Conservation (phyloP, 2,113 vertebrate species). For the Salvelinus alpinus region DNA sequence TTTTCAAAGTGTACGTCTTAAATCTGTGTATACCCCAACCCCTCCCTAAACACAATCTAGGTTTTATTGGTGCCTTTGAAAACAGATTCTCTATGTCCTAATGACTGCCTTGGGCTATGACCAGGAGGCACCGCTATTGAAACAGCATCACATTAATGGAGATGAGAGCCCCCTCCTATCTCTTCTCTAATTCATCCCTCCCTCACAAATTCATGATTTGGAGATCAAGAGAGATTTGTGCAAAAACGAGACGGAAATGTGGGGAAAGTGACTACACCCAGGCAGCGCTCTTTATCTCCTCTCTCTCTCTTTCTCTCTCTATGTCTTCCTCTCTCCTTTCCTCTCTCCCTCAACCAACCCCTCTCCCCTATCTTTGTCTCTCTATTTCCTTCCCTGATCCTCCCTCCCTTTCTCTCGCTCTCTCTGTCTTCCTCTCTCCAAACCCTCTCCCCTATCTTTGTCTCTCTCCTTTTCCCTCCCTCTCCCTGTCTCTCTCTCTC, state of each 20-base stretch:
- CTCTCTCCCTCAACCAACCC: no score
- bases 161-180: no score
- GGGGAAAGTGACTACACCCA: not conserved
- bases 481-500: no score
- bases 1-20: not conserved
- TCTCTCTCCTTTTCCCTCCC: no score
- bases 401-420: no score
- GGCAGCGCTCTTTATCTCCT: not conserved
- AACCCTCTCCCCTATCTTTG: no score
- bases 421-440: no score
- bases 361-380: no score
- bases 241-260: not conserved
- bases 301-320: not conserved
- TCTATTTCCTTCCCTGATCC: no score
- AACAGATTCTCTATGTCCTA: conserved; percentile 26
- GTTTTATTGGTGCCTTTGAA: not conserved
- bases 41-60: conserved; percentile 7
- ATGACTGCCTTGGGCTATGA: conserved; percentile 42
- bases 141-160: conserved; percentile 17
- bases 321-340: no score
- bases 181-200: not conserved
- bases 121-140: conserved; percentile 13
- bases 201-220: not conserved
- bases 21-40: not conserved
- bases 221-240: not conserved